phyloP scores from a whole-genome alignment of 2,888 invertebrate genomes.

The Poecilobothrus nobilitatus region DNA sequence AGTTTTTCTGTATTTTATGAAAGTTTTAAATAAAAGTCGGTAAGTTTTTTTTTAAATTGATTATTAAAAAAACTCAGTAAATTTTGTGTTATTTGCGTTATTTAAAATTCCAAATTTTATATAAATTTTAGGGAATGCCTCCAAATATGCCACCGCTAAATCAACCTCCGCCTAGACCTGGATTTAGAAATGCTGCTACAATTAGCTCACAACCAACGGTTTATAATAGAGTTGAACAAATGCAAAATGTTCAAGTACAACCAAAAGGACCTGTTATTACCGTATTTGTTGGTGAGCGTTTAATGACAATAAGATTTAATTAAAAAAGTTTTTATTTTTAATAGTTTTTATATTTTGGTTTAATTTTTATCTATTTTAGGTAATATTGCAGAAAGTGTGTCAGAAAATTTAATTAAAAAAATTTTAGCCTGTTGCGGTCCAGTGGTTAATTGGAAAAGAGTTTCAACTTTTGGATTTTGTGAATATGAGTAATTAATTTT shows the following conservation, averaged over 20 bases:
- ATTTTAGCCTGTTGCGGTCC: constrained; percentile 89
- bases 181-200: constrained; percentile 44
- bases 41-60: not conserved
- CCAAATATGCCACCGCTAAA: constrained; percentile 40
- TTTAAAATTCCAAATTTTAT: constrained; percentile 20
- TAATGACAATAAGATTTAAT: not conserved
- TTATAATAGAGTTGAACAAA: constrained; percentile 33
- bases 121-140: constrained; percentile 51
- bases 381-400: constrained; percentile 90
- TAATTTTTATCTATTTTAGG: constrained; percentile 38
- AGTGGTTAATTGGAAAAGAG: constrained; percentile 94
- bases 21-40: not conserved
- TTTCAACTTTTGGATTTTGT: constrained; percentile 96
- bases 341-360: too few relatives aligned
- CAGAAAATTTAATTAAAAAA: constrained; percentile 89
- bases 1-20: not conserved
- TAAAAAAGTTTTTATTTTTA: constrained; percentile 5
- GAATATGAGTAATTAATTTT: constrained; percentile 63
- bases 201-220: constrained; percentile 44
- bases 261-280: constrained; percentile 83
- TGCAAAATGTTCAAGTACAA: constrained; percentile 22
- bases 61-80: too few relatives aligned
- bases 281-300: constrained; percentile 79
- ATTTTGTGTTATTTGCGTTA: too few relatives aligned
- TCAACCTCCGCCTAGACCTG: constrained; percentile 38